A percentile compares a stretch with the other conserved stretches of the same genome.
Conservation (phyloP, 1,140 invertebrate species). For the Ceratitis capitata region DNA sequence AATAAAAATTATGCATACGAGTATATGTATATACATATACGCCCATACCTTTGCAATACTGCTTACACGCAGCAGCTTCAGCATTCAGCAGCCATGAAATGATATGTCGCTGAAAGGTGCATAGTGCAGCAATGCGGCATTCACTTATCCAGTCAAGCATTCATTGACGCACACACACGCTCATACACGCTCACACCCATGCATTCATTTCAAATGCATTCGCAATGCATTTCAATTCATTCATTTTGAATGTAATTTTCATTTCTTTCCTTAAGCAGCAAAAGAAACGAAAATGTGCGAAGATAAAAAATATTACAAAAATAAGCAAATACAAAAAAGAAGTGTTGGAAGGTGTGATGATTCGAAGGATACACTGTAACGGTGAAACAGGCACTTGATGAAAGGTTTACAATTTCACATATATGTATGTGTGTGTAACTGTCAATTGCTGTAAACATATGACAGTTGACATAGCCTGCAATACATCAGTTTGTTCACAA, state of each 20-base stretch:
- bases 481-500: no score
- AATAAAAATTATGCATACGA: background rate
- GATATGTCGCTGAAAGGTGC: background rate
- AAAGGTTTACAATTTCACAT: background rate
- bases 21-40: no score
- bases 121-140: conserved; percentile 6
- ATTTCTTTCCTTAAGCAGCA: conserved; percentile 32
- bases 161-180: background rate
- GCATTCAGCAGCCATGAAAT: background rate
- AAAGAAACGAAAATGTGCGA: background rate
- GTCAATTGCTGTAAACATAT: background rate
- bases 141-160: background rate
- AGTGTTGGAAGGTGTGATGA: background rate
- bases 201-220: conserved; percentile 39
- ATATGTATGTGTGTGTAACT: background rate
- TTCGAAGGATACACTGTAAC: background rate
- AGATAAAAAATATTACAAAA: background rate
- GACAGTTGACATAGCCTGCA: background rate
- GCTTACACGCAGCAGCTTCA: background rate
- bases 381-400: background rate
- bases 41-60: background rate
- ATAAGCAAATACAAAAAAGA: conserved; percentile 5
- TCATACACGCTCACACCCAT: background rate
- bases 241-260: conserved; percentile 42
- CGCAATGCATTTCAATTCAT: conserved; percentile 41